phyloP scores from a whole-genome alignment of 2,797 vertebrate genomes.

The Liasis olivaceus region DNA sequence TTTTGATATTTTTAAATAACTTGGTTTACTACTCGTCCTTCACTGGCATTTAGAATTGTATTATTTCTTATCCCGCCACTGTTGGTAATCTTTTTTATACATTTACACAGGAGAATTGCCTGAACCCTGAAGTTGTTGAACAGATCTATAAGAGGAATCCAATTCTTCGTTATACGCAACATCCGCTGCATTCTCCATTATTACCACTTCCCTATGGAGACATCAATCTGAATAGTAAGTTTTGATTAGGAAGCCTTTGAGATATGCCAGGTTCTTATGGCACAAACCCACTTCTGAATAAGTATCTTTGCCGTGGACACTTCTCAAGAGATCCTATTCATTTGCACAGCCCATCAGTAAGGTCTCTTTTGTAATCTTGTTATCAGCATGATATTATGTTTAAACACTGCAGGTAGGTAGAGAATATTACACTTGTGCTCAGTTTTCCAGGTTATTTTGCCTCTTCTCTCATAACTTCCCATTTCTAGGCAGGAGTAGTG shows the following conservation, averaged over 20 bases:
- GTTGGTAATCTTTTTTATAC: neutral
- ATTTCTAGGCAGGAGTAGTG: neutral
- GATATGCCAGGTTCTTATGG: neutral
- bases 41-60: neutral
- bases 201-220: slow-evolving; percentile 95
- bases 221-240: slow-evolving; percentile 86
- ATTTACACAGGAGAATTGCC: slow-evolving; percentile 88
- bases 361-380: neutral
- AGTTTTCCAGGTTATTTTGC: neutral
- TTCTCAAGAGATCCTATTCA: neutral
- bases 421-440: neutral
- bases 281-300: neutral
- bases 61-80: neutral
- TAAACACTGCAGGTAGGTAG: neutral
- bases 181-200: slow-evolving; percentile 90
- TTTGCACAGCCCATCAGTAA: neutral
- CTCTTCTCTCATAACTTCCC: neutral
- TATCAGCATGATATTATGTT: neutral
- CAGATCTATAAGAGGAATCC: slow-evolving; percentile 98
- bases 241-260: slow-evolving; percentile 76
- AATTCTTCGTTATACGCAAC: slow-evolving; percentile 93
- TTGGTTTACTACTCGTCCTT: neutral
- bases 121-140: slow-evolving; percentile 93
- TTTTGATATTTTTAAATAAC: neutral
- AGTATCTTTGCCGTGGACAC: neutral